A percentile compares a stretch with the other conserved stretches of the same genome.
Evolutionary conservation across 2,113 vertebrate genomes (phyloP).

Genomic region (Hyaena hyaena): DNA sequence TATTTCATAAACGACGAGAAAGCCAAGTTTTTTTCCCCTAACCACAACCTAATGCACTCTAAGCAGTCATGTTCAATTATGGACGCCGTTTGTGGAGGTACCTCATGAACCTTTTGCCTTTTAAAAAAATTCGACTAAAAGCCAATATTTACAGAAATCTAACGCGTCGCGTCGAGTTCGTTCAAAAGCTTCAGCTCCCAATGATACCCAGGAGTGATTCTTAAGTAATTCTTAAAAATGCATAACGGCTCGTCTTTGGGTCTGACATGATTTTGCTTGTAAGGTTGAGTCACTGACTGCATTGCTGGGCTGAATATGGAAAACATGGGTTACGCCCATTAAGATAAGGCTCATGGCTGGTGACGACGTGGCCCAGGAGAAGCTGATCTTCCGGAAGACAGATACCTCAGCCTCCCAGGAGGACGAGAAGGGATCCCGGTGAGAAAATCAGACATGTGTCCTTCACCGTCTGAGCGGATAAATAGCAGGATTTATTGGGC

Average conservation of each 20-base stretch:
- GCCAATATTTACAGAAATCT: background rate
- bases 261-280: fast-evolving
- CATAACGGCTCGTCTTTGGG: too few relatives aligned
- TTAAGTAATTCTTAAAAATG: background rate
- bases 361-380: fast-evolving
- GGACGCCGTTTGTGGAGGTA: background rate
- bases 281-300: background rate
- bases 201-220: too few relatives aligned
- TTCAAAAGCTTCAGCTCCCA: background rate
- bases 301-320: background rate
- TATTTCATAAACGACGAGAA: background rate
- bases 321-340: too few relatives aligned
- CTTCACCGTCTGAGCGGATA: fast-evolving
- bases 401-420: too few relatives aligned
- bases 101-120: background rate
- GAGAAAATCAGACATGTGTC: fast-evolving
- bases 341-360: fast-evolving
- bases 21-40: too few relatives aligned
- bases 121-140: background rate
- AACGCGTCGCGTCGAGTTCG: background rate
- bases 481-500: fast-evolving
- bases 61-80: background rate
- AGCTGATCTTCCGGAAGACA: background rate
- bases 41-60: background rate
- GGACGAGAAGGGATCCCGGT: fast-evolving